These are phyloP conservation scores for Rostratula benghalensis DNA, from an alignment of 2,113 vertebrate species.

Conservation along the genomic window DNA sequence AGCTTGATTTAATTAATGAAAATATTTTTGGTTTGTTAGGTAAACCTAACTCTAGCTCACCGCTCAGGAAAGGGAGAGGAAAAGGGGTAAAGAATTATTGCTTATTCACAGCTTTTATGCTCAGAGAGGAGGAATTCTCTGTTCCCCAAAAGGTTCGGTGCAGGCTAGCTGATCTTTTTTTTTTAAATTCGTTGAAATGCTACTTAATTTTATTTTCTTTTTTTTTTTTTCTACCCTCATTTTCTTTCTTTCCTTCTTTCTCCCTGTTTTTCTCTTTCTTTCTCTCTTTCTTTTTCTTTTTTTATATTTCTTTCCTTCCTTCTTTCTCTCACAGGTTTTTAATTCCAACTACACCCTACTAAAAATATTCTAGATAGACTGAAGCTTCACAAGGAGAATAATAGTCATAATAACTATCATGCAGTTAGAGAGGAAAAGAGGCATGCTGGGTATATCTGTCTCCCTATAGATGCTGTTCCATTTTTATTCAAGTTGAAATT, in stretches of 20 bases:
- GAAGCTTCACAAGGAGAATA: constrained; percentile 44
- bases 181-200: not conserved
- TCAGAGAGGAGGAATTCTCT: not conserved
- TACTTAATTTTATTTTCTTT: not conserved
- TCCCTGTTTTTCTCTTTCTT: too few relatives aligned
- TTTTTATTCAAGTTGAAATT: constrained; percentile 70
- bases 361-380: constrained; percentile 27
- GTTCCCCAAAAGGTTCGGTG: not conserved
- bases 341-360: not conserved
- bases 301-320: not conserved
- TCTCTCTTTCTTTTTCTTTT: too few relatives aligned
- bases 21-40: not conserved
- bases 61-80: not conserved
- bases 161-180: not conserved
- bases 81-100: not conserved
- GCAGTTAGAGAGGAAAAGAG: constrained; percentile 35
- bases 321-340: not conserved
- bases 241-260: not conserved
- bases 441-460: constrained; percentile 66
- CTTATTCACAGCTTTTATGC: not conserved
- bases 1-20: not conserved
- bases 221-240: not conserved
- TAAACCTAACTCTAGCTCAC: not conserved
- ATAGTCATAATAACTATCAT: constrained; percentile 60
- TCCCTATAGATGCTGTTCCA: constrained; percentile 58